Conservation (phyloP, 2,797 vertebrate species). For the Sebastes steindachneri region DNA sequence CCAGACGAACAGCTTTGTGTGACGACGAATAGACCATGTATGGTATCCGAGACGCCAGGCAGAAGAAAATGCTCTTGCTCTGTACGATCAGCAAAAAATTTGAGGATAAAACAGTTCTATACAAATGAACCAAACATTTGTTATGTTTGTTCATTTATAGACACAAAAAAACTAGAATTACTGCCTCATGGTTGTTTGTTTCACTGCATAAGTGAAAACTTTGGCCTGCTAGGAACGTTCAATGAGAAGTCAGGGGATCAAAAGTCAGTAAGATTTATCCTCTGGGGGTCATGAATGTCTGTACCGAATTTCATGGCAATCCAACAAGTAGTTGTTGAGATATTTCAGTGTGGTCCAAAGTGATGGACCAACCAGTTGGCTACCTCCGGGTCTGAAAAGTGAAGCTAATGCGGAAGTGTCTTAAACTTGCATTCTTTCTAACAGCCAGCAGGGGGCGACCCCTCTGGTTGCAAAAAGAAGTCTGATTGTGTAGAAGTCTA, state of each 20-base stretch:
- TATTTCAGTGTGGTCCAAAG: not conserved
- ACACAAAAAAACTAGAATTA: not conserved
- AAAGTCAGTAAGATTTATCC: not conserved
- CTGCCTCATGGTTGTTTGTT: not conserved
- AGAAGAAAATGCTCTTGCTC: not conserved
- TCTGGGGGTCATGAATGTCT: not conserved
- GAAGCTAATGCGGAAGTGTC: no score
- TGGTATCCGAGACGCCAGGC: not conserved
- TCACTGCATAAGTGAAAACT: no score
- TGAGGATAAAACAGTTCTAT: not conserved
- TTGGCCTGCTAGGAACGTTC: not conserved
- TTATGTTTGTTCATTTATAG: not conserved
- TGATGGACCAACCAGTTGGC: no score
- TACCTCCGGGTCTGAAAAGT: no score
- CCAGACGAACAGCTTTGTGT: constrained; percentile 3
- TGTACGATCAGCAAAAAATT: not conserved
- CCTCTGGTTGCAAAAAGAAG: no score
- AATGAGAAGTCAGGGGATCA: not conserved
- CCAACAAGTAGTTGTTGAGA: not conserved
- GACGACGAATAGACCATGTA: not conserved
- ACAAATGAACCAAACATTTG: not conserved
- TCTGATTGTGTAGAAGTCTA: no score
- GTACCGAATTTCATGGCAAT: not conserved
- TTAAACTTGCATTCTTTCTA: no score
- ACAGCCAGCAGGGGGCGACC: no score